phyloP scores from a whole-genome alignment of 2,888 invertebrate species.

The Harpagoxenus sublaevis region DNA sequence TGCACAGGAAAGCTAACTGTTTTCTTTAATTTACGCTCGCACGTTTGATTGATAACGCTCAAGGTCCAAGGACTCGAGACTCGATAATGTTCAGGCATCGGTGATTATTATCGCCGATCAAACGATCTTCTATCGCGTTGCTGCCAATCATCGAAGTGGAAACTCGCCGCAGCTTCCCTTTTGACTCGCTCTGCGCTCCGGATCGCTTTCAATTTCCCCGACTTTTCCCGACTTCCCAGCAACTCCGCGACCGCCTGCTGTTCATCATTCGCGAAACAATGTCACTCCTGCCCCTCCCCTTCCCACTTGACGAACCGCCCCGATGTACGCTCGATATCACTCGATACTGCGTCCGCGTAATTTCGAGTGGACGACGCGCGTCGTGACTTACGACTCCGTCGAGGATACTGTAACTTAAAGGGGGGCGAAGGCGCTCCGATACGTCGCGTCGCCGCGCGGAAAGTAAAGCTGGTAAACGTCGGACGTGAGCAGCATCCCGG shows the following conservation, averaged over 20 bases:
- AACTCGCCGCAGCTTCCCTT: slow-evolving; percentile 14
- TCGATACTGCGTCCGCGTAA: slow-evolving; percentile 57
- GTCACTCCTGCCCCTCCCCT: not conserved
- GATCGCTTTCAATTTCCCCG: slow-evolving; percentile 41
- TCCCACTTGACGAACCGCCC: not conserved
- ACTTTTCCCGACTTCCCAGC: slow-evolving; percentile 20
- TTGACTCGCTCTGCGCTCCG: not conserved
- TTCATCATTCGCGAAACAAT: slow-evolving; percentile 26
- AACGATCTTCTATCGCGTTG: slow-evolving; percentile 9
- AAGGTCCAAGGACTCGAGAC: not conserved
- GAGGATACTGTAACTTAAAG: slow-evolving; percentile 40
- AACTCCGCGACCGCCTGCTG: not conserved
- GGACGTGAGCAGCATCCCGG: not conserved
- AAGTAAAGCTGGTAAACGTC: slow-evolving; percentile 39
- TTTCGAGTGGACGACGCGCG: slow-evolving; percentile 46
- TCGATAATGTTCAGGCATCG: not conserved
- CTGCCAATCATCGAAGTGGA: slow-evolving; percentile 2
- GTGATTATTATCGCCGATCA: slow-evolving; percentile 10
- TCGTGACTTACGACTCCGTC: slow-evolving; percentile 56
- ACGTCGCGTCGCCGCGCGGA: not conserved
- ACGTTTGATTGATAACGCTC: not conserved
- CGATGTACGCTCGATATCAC: slow-evolving; percentile 14
- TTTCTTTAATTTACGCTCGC: not conserved
- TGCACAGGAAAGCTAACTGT: not conserved
- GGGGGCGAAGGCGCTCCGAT: not conserved